These are phyloP conservation scores for Cataglyphis livida DNA, from an alignment of 2,888 invertebrate species.

Conservation along the genomic window DNA sequence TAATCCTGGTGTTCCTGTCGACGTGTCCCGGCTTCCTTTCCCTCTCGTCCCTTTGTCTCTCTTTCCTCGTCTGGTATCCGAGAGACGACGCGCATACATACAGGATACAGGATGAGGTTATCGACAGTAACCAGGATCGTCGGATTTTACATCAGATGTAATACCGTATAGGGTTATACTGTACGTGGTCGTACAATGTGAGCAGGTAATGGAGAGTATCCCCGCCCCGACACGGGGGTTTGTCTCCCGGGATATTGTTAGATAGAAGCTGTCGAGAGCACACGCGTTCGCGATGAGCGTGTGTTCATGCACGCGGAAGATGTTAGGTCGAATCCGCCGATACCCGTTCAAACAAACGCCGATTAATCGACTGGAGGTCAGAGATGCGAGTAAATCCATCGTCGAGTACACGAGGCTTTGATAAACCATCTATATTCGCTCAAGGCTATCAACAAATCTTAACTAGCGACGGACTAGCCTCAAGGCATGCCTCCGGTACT, in stretches of 20 bases:
- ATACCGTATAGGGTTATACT: conserved; percentile 76
- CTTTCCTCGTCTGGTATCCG: conserved; percentile 55
- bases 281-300: conserved; percentile 61
- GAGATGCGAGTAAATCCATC: conserved; percentile 48
- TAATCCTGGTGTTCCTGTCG: conserved; percentile 64
- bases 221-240: conserved; percentile 58
- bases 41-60: conserved; percentile 67
- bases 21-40: conserved; percentile 60
- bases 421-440: conserved; percentile 51
- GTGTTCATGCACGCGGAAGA: conserved; percentile 57
- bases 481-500: conserved; percentile 19
- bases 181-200: conserved; percentile 72
- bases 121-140: conserved; percentile 77
- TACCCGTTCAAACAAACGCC: conserved; percentile 58
- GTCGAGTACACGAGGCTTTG: conserved; percentile 37
- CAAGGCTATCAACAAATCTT: conserved; percentile 41
- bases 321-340: conserved; percentile 55
- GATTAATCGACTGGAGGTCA: conserved; percentile 53
- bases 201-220: conserved; percentile 74
- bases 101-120: conserved; percentile 71
- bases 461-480: conserved; percentile 34
- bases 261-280: conserved; percentile 72
- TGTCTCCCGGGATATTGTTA: conserved; percentile 69
- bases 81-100: conserved; percentile 47
- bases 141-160: conserved; percentile 79